These are phyloP conservation scores for Hippolais icterina DNA, from an alignment of 2,113 vertebrate species.

Conservation along the genomic window DNA sequence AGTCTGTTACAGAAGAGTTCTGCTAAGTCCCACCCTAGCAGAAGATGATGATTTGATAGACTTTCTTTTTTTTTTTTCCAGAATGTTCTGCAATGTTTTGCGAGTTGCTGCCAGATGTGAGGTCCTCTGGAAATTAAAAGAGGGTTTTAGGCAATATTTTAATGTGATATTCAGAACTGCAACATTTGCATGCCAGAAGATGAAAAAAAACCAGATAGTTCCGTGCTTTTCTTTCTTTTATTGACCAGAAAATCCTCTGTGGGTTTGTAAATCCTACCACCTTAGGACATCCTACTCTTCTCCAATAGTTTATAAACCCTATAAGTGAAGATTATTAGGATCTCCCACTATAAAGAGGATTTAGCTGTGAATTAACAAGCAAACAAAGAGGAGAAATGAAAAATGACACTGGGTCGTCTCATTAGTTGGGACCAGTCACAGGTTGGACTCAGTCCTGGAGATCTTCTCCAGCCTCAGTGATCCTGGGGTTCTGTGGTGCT, in stretches of 20 bases:
- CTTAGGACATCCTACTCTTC: not conserved
- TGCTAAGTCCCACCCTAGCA: not conserved
- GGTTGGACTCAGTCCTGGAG: not conserved
- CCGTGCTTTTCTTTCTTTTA: not conserved
- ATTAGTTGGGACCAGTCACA: not conserved
- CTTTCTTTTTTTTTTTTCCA: not conserved
- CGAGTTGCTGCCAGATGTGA: not conserved
- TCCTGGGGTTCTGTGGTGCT: not conserved
- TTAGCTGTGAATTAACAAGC: not conserved
- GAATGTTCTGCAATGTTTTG: not conserved
- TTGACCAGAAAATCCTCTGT: not conserved
- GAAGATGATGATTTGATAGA: not conserved
- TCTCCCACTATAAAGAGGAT: not conserved
- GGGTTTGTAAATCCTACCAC: not conserved
- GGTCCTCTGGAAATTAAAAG: not conserved
- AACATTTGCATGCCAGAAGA: accelerated
- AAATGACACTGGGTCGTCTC: accelerated
- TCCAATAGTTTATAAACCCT: not conserved
- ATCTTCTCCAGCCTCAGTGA: not conserved
- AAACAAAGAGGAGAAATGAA: not conserved
- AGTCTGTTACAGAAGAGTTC: not conserved
- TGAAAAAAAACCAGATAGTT: accelerated
- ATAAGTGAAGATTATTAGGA: not conserved
- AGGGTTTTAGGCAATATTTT: not conserved
- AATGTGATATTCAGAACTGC: not conserved